Conservation (phyloP, 2,888 invertebrate genomes). For the Cephalotes varians region DNA sequence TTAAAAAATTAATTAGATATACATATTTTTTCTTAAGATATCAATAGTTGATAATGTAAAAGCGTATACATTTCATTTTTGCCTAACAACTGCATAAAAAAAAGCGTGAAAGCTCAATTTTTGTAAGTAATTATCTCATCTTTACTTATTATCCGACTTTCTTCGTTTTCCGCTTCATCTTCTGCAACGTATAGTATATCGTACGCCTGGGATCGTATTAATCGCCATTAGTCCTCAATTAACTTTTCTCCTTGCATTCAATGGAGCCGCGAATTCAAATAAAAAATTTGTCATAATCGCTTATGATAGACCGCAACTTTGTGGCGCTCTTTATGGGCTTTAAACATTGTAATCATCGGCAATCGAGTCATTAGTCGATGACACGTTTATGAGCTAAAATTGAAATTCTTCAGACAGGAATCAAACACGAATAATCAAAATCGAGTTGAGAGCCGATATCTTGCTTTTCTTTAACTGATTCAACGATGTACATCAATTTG, state of each 20-base stretch:
- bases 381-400: constrained; percentile 36
- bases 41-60: neutral
- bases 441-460: neutral
- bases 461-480: neutral
- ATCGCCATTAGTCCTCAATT: constrained; percentile 34
- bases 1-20: neutral
- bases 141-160: constrained; percentile 21
- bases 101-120: constrained; percentile 5
- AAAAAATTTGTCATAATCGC: constrained; percentile 38
- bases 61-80: neutral
- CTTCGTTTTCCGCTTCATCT: constrained; percentile 15
- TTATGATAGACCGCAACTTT: constrained; percentile 5
- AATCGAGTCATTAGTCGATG: constrained; percentile 47
- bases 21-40: neutral
- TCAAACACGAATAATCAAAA: constrained; percentile 40
- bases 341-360: constrained; percentile 43
- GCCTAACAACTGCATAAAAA: neutral
- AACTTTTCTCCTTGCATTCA: constrained; percentile 10
- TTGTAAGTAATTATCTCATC: neutral
- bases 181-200: neutral
- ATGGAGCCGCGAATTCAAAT: constrained; percentile 27
- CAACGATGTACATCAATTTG: neutral
- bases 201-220: constrained; percentile 20
- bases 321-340: constrained; percentile 14
- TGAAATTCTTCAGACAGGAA: constrained; percentile 25